Base-by-base conservation (phyloP, 2,113 vertebrate species). In the Australoheros scitulus region DNA sequence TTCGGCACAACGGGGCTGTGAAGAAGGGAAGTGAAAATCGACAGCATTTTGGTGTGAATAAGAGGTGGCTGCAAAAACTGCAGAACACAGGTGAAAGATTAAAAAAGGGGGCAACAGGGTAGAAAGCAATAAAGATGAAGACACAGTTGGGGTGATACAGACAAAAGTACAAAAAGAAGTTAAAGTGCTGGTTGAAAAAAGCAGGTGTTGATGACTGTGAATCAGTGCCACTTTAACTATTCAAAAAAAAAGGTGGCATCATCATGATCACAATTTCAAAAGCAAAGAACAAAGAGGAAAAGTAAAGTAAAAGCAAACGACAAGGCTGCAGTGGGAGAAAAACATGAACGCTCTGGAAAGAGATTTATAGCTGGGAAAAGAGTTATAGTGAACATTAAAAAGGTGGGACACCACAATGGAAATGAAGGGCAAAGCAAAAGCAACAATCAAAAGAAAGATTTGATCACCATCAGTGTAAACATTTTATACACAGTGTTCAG, bases 161-260 rank as follows among this genome's bases (percentile, higher is more conserved):
- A 52, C 55, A 76, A 80, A 79, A 84, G 63, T 70, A 15, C 32
- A 74, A 84, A 72, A 64, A 61, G 70, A 84, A 81, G 24, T 83
- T n/a, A 78, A 24, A 5, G 22, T 29, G 4, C 11, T 43, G 36
- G 79, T 76, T 70, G 11, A 1, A 77, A 78, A 74, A 83, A 87
- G 88, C 83, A 90, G 81, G 90, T 91, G 91, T 90, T 92, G 85
- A 91, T 91, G 81, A 88, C 79, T 90, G 89, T 88, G 86, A 90
- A 85, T 86, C 82, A 61, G 47, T 56, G 61, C 63, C 74, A 75
- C 76, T 80, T 86, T 58, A 75, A 77, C n/a, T 80, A 80, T 68
- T 87, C 64, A 65, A 72, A 38, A 87, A 58, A 10, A 87, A 58
- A 81, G 70, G 75, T 74, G 82, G 60, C 32, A 65, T 86, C 60